Base-by-base conservation (phyloP, 1,140 invertebrate species). In the Zeugodacus cucurbitae region DNA sequence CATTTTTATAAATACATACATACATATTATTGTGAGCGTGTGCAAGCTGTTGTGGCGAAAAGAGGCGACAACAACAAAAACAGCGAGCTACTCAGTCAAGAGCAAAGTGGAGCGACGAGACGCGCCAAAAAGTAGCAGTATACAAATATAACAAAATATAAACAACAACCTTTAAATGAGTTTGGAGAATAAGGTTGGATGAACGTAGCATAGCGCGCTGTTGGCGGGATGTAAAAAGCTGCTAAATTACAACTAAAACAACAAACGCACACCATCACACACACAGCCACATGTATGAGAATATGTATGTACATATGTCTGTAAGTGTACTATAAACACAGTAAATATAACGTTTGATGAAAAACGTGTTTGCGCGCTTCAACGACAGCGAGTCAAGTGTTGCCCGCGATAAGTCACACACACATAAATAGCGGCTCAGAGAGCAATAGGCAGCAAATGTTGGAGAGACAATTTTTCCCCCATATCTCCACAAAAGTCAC, bases 211-310 rank as follows among this genome's bases (percentile, higher is more conserved):
- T 17, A 54, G 48, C 48, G 10, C 48, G 14, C n/a, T 70, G 74
- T 11, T 48, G 74, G n/a, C 11, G 44, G 74, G 34, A n/a, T 70
- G 32, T 82, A 48, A 82, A 20, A 22, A 8, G 70, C 7, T 37
- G 74, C 22, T 29, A 41, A 41, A 82, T 82, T 82, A 82, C 74
- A 82, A 82, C 74, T 82, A 82, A 82, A 82, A 74, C 64, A 74
- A 48, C 74, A 78, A 44, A 41, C 41, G 37, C 6, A 44, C 32
- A 44, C 32, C n/a, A 59, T 4, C 5, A 48, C n/a, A 26, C 74
- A 54, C n/a, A 82, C 74, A 44, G 1, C 2, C 11, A 29, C 22
- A 29, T 26, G 29, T 82, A 34, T 10, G 8, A 1, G 22, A 1
- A 26, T 10, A 1, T 62, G 48, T 14, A 54, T 7, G 48, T 14